Conservation (phyloP, 2,113 vertebrate genomes). For the Canis aureus region DNA sequence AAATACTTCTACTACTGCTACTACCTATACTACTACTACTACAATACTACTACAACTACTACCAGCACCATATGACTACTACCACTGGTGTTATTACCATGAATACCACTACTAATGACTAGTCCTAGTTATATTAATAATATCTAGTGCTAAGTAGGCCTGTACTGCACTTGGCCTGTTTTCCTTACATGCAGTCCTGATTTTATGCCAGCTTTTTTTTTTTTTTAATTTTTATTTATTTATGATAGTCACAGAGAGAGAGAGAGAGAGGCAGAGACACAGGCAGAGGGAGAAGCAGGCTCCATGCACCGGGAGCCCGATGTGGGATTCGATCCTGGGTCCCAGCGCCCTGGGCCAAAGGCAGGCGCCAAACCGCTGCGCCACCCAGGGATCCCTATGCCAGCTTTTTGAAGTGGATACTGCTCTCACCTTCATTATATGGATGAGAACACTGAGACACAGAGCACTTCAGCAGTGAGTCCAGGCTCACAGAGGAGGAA, state of each 20-base stretch:
- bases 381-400: background rate
- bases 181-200: background rate
- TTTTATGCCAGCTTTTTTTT: background rate
- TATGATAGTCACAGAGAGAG: no score
- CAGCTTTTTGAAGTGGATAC: background rate
- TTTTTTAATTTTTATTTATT: no score
- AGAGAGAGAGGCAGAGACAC: no score
- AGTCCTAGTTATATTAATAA: background rate
- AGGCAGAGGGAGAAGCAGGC: no score
- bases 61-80: background rate
- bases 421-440: background rate
- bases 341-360: no score
- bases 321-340: no score
- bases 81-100: background rate
- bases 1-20: background rate
- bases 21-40: background rate
- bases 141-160: background rate
- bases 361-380: no score
- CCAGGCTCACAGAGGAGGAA: background rate
- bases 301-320: no score
- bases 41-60: background rate
- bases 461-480: background rate
- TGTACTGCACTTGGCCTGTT: background rate
- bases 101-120: background rate
- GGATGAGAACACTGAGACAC: background rate